A percentile compares a stretch with the other conserved stretches of the same genome.
Evolutionary conservation across 1,140 invertebrate genomes (phyloP).

Genomic region (Marisa cornuarietis): DNA sequence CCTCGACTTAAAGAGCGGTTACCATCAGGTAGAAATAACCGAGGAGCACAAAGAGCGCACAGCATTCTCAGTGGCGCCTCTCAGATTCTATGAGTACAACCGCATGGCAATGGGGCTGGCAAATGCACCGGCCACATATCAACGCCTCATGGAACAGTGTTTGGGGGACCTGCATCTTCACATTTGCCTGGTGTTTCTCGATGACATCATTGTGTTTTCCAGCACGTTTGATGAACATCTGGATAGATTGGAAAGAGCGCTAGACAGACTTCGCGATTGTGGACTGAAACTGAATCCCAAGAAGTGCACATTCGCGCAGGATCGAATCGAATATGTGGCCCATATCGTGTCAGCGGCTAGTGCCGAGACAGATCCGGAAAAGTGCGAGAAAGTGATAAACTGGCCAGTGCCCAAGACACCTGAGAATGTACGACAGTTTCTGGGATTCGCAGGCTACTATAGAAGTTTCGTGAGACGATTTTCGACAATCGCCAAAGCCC

Average conservation of each 20-base stretch:
- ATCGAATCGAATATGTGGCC: conserved; percentile 41
- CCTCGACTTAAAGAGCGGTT: too few species aligned
- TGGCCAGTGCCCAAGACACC: conserved; percentile 49
- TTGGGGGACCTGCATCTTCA: too few species aligned
- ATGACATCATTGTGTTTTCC: too few species aligned
- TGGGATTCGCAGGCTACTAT: conserved; percentile 66
- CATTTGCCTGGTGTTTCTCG: too few species aligned
- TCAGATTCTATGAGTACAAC: too few species aligned
- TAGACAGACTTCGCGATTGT: conserved; percentile 23
- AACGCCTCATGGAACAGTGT: too few species aligned
- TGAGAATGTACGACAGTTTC: conserved; percentile 58
- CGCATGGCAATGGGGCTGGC: too few species aligned
- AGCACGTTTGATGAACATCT: too few species aligned
- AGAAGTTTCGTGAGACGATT: conserved; percentile 60
- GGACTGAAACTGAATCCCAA: conserved; percentile 31
- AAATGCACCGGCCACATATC: too few species aligned
- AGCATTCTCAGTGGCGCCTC: too few species aligned
- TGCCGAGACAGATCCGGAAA: conserved; percentile 43
- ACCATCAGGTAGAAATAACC: too few species aligned
- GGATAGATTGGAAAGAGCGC: conserved; percentile 22
- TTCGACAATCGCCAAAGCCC: conserved; percentile 40
- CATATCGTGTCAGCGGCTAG: conserved; percentile 41
- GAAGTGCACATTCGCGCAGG: conserved; percentile 60
- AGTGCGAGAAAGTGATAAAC: conserved; percentile 44
- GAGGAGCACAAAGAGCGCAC: too few species aligned